Conservation (phyloP, 1,140 invertebrate species). For the Anoplophora glabripennis region DNA sequence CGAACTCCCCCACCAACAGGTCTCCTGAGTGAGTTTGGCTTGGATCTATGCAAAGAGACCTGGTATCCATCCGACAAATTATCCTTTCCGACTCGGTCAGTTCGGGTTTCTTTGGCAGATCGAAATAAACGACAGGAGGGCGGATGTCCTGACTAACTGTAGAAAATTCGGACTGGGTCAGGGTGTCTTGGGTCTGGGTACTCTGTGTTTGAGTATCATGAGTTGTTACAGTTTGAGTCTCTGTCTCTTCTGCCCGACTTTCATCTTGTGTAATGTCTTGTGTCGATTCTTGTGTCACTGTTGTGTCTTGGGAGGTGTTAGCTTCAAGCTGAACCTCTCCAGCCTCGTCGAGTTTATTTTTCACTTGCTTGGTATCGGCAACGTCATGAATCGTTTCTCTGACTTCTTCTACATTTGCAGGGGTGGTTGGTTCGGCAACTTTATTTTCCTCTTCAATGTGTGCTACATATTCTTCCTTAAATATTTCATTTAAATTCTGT, state of each 20-base stretch:
- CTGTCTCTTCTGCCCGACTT: neutral
- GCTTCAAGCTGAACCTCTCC: neutral
- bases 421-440: too few species aligned
- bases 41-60: constrained; percentile 15
- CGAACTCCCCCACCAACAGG: neutral
- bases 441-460: neutral
- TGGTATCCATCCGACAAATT: constrained; percentile 28
- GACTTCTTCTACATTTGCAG: neutral
- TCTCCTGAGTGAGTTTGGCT: constrained; percentile 8
- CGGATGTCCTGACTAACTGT: constrained; percentile 5
- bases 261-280: constrained; percentile 37
- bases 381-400: neutral
- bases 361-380: too few species aligned
- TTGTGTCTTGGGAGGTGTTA: constrained; percentile 13
- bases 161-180: constrained; percentile 1
- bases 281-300: neutral
- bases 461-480: neutral
- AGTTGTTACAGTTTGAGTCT: neutral
- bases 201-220: constrained; percentile 23
- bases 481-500: neutral
- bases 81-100: constrained; percentile 26
- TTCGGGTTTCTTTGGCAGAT: constrained; percentile 25
- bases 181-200: constrained; percentile 22
- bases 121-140: constrained; percentile 10
- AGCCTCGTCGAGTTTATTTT: too few species aligned